Evolutionary conservation across 1,140 invertebrate genomes (phyloP).

Genomic region (Hylyphantes graminicola): DNA sequence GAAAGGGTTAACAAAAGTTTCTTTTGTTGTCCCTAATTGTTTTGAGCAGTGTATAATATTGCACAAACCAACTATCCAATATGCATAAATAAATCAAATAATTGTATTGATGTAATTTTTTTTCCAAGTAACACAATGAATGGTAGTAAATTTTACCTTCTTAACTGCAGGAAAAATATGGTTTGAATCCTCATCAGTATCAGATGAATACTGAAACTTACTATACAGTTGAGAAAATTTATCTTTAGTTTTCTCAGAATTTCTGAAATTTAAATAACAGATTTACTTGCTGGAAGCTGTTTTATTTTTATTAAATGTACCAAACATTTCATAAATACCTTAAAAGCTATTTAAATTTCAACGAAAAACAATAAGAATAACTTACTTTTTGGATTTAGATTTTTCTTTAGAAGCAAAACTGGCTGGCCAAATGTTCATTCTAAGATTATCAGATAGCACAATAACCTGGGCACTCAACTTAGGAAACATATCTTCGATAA

Average conservation of each 20-base stretch:
- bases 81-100: background rate
- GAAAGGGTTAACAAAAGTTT: too few relatives aligned
- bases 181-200: slow-evolving; percentile 7
- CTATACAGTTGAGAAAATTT: slow-evolving; percentile 34
- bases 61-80: background rate
- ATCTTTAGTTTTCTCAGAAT: slow-evolving; percentile 40
- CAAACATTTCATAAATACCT: background rate
- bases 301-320: background rate
- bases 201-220: background rate
- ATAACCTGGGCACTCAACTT: background rate
- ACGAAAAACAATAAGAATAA: too few relatives aligned
- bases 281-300: background rate
- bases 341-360: background rate
- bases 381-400: slow-evolving; percentile 38
- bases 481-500: slow-evolving; percentile 23
- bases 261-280: slow-evolving; percentile 12
- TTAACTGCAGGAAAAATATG: background rate
- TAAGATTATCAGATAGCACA: slow-evolving; percentile 30
- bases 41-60: too few relatives aligned
- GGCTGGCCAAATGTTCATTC: slow-evolving; percentile 3
- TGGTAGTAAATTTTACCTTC: slow-evolving; percentile 4
- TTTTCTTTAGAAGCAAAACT: slow-evolving; percentile 32
- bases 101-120: background rate
- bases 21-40: too few relatives aligned
- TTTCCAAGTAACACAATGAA: background rate